Percentiles rank a stretch among this genome's conserved stretches.
Evolutionary conservation across 1,140 invertebrate genomes (phyloP).

Genomic region (Leucophenga varia): DNA sequence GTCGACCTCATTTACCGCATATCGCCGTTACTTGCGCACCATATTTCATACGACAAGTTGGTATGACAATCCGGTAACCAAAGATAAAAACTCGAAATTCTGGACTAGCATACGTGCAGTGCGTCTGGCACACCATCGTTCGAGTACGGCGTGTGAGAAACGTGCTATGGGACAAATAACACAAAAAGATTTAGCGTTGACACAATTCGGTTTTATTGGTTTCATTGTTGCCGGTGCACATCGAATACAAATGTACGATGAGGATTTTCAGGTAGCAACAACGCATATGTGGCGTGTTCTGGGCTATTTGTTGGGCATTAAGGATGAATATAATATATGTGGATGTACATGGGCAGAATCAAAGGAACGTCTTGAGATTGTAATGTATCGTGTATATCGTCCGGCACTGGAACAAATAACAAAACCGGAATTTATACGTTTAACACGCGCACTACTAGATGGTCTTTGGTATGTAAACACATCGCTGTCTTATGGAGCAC

Average conservation of each 20-base stretch:
- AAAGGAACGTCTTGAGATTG: constrained; percentile 34
- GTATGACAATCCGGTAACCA: constrained; percentile 64
- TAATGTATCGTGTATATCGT: constrained; percentile 37
- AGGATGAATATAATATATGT: constrained; percentile 63
- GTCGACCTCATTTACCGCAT: constrained; percentile 64
- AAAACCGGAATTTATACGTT: constrained; percentile 33
- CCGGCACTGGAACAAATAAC: constrained; percentile 39
- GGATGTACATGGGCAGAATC: constrained; percentile 40
- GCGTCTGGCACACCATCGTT: constrained; percentile 65
- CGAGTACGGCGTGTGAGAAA: constrained; percentile 58
- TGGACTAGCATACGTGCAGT: constrained; percentile 70
- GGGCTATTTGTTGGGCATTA: constrained; percentile 76
- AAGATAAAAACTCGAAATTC: constrained; percentile 36
- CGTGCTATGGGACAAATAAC: constrained; percentile 58
- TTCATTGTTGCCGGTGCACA: constrained; percentile 68
- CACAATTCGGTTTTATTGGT: constrained; percentile 86
- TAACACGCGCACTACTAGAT: constrained; percentile 38
- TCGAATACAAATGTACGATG: constrained; percentile 64
- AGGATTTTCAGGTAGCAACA: constrained; percentile 71
- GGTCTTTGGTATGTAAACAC: constrained; percentile 50
- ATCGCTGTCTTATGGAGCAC: constrained; percentile 33
- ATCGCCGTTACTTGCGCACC: constrained; percentile 74
- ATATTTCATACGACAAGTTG: constrained; percentile 71
- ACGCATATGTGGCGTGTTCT: constrained; percentile 83
- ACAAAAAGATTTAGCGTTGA: constrained; percentile 81